Percentiles rank a stretch among this genome's conserved stretches.
These are phyloP conservation scores for Zoanthus sociatus DNA, from an alignment of 92 coral and sea anemone genomes.

Conservation along the genomic window DNA sequence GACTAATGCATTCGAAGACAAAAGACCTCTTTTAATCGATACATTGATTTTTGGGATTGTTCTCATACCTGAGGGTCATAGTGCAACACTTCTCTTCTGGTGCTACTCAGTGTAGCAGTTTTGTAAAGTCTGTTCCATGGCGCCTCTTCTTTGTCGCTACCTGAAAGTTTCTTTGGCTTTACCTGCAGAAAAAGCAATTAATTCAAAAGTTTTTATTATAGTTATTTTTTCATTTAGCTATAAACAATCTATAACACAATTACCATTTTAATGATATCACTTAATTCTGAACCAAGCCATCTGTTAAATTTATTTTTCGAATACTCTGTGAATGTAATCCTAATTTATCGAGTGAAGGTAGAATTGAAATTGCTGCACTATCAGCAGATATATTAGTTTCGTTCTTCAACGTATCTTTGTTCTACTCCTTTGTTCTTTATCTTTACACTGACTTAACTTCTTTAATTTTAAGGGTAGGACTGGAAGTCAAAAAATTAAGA, in stretches of 20 bases:
- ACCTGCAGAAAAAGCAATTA: constrained; percentile 18
- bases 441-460: too few relatives aligned
- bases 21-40: too few relatives aligned
- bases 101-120: constrained; percentile 92
- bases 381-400: too few relatives aligned
- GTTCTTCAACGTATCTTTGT: too few relatives aligned
- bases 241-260: neutral
- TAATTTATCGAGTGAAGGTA: too few relatives aligned
- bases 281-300: neutral
- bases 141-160: constrained; percentile 55
- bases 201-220: neutral
- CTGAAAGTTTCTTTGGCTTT: constrained; percentile 20
- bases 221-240: neutral
- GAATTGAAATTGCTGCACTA: too few relatives aligned
- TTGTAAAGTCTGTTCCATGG: constrained; percentile 93
- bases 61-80: constrained; percentile 88
- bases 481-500: neutral
- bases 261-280: too few relatives aligned
- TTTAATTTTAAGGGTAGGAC: too few relatives aligned
- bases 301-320: neutral
- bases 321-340: neutral
- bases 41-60: neutral
- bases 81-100: constrained; percentile 94
- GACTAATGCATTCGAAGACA: too few relatives aligned
- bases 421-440: too few relatives aligned